Conservation (phyloP, 2,797 vertebrate species). For the Coregonus ussuriensis region DNA sequence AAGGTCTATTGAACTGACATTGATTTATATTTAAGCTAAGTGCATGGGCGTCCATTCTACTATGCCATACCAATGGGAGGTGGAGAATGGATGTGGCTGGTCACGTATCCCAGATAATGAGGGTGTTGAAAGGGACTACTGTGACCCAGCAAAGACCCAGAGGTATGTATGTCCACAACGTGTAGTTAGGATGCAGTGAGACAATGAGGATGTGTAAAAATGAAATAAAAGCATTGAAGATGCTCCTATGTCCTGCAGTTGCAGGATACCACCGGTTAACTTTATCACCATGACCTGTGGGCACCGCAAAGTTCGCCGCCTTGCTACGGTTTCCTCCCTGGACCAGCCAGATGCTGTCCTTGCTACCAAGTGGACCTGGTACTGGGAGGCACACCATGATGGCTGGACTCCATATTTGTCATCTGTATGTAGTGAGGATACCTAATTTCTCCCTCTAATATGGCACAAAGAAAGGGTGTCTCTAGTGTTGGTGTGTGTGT, state of each 20-base stretch:
- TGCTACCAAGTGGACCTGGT: background rate
- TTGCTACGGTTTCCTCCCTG: background rate
- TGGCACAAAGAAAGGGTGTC: background rate
- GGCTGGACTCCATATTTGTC: background rate
- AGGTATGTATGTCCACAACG: background rate
- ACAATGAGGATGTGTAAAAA: background rate
- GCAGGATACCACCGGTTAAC: background rate
- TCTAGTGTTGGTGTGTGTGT: background rate
- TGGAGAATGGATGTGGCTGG: background rate
- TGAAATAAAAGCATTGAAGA: background rate
- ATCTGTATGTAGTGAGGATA: background rate
- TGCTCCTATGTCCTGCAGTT: background rate
- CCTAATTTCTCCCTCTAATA: too few relatives aligned
- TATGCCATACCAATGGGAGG: background rate
- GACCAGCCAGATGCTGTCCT: background rate
- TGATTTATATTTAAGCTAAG: background rate
- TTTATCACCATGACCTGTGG: background rate
- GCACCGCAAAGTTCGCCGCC: background rate
- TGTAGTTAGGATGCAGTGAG: background rate
- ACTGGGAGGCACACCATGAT: background rate
- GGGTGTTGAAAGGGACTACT: background rate
- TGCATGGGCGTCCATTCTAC: background rate
- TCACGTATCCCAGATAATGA: background rate
- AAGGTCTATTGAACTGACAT: background rate
- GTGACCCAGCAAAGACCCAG: background rate